Evolutionary conservation across 2,113 vertebrate genomes (phyloP).

Genomic region (Phyllostomus hastatus): DNA sequence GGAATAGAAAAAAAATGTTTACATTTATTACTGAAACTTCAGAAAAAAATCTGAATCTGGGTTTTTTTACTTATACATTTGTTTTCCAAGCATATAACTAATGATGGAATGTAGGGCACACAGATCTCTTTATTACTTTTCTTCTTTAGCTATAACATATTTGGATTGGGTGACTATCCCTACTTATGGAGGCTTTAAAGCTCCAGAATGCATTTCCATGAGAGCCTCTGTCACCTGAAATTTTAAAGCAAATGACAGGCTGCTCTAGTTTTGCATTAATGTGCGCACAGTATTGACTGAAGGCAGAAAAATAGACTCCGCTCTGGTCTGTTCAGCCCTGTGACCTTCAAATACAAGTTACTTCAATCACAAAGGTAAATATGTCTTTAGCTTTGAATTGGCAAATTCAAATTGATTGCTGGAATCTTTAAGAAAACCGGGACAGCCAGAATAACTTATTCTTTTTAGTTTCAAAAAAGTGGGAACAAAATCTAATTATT

Average conservation of each 20-base stretch:
- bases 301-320: background rate
- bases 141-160: background rate
- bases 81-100: background rate
- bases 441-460: background rate
- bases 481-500: background rate
- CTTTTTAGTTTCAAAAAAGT: background rate
- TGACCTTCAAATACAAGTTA: background rate
- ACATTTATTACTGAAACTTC: background rate
- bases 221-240: background rate
- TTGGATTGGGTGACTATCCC: background rate
- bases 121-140: background rate
- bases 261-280: conserved; percentile 12
- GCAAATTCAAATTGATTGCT: conserved; percentile 16
- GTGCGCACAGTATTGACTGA: background rate
- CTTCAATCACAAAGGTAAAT: conserved; percentile 22
- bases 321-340: background rate
- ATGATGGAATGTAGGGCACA: background rate
- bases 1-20: background rate
- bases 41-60: background rate
- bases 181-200: background rate
- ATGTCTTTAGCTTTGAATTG: background rate
- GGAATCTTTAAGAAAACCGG: background rate
- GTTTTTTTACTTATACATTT: background rate
- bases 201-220: background rate
- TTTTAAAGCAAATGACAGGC: background rate